Conservation (phyloP, 2,113 vertebrate genomes). For the Lethenteron reissneri region DNA sequence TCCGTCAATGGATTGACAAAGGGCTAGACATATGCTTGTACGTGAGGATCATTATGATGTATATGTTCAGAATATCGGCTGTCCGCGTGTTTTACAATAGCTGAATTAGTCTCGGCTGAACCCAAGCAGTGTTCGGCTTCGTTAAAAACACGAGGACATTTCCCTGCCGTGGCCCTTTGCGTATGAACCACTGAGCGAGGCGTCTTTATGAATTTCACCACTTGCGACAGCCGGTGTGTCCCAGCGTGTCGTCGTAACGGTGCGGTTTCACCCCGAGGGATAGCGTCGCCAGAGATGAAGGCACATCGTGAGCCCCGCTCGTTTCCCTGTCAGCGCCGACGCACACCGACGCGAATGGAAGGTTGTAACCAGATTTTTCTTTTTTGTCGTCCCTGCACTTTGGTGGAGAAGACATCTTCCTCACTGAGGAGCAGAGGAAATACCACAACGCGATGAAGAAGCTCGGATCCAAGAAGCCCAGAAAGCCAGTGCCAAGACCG, state of each 20-base stretch:
- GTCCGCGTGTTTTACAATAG: no score
- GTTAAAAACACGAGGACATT: no score
- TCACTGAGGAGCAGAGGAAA: conserved; percentile 3
- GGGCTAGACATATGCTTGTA: no score
- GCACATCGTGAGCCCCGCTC: neutral
- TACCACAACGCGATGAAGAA: conserved; percentile 4
- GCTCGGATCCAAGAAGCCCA: neutral
- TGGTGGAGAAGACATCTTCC: conserved; percentile 2
- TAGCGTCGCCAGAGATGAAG: neutral
- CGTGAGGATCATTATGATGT: no score
- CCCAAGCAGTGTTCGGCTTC: no score
- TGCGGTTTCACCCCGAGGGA: neutral
- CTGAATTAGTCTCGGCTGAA: no score
- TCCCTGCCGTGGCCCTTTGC: no score
- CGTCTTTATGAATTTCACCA: no score
- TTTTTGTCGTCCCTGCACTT: neutral
- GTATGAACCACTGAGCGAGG: no score
- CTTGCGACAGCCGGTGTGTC: no score
- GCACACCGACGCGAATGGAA: neutral
- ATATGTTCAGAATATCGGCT: no score
- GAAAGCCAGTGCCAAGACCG: conserved; percentile 2
- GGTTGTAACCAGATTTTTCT: neutral
- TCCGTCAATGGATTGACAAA: no score
- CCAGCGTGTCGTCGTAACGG: neutral
- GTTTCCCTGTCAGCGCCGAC: neutral